phyloP scores from a whole-genome alignment of 2,797 vertebrate genomes.

The Sebastes steindachneri region DNA sequence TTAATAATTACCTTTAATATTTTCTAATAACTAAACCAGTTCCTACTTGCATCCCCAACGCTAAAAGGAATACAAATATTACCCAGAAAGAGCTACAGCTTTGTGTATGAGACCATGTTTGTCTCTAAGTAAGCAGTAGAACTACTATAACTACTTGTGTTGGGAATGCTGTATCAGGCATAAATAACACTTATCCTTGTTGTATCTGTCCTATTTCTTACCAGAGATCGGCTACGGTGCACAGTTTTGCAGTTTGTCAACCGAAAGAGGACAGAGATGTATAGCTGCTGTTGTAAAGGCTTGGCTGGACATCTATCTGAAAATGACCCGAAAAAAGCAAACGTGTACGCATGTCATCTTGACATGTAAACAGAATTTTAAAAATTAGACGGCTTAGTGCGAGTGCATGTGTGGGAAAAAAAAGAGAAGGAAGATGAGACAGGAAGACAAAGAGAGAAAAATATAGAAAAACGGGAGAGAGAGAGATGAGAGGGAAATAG shows the following conservation, averaged over 20 bases:
- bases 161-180: neutral
- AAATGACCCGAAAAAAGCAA: neutral
- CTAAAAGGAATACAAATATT: neutral
- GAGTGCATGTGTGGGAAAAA: accelerated
- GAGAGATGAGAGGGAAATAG: neutral
- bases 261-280: neutral
- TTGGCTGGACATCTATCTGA: accelerated
- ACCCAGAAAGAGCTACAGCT: neutral
- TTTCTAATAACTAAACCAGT: no score
- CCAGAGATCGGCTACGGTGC: neutral
- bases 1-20: no score
- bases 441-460: neutral
- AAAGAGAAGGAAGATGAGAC: neutral
- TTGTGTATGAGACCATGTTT: neutral
- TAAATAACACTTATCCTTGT: neutral
- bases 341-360: neutral
- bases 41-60: no score
- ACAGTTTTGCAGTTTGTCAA: neutral
- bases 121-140: no score
- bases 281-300: neutral
- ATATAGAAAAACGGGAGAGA: neutral
- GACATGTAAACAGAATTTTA: neutral
- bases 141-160: no score
- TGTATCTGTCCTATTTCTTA: neutral
- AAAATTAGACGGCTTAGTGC: neutral